Conservation (phyloP, 1,140 invertebrate species). For the Philopotamus ludificatus region DNA sequence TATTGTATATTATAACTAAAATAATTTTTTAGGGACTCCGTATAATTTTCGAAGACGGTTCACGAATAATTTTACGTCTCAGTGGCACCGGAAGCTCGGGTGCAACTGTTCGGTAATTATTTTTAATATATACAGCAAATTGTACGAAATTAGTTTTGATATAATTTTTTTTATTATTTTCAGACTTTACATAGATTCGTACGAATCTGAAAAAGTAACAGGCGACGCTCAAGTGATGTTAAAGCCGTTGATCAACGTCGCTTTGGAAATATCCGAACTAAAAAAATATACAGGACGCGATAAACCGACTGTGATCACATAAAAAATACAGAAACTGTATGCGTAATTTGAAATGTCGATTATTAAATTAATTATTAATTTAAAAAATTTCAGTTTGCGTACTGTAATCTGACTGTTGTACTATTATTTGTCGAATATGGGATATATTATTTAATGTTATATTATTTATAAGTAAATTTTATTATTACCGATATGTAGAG, state of each 20-base stretch:
- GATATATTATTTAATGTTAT: too few species aligned
- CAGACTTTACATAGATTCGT: conserved; percentile 89
- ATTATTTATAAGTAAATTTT: too few species aligned
- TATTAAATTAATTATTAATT: too few species aligned
- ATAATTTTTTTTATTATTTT: conserved; percentile 28
- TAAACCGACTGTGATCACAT: conserved; percentile 96
- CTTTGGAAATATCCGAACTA: conserved; percentile 82
- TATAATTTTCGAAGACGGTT: conserved; percentile 91
- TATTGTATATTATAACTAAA: conserved; percentile 38
- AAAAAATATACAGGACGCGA: conserved; percentile 82
- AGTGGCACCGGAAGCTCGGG: conserved; percentile 97
- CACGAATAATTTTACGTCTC: conserved; percentile 87
- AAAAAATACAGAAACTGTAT: too few species aligned
- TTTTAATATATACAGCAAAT: too few species aligned
- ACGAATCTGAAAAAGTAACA: conserved; percentile 71
- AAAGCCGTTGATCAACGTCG: conserved; percentile 86
- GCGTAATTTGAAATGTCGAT: too few species aligned
- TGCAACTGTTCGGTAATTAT: conserved; percentile 87
- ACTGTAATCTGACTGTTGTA: too few species aligned
- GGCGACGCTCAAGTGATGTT: conserved; percentile 82
- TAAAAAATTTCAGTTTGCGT: too few species aligned
- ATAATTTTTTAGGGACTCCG: conserved; percentile 75
- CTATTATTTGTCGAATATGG: too few species aligned
- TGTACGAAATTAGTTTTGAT: too few species aligned
- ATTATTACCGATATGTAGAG: too few species aligned